Percentiles rank a stretch among this genome's conserved stretches.
Conservation (phyloP, 2,888 invertebrate species). For the Caenorhabditis macrosperma region DNA sequence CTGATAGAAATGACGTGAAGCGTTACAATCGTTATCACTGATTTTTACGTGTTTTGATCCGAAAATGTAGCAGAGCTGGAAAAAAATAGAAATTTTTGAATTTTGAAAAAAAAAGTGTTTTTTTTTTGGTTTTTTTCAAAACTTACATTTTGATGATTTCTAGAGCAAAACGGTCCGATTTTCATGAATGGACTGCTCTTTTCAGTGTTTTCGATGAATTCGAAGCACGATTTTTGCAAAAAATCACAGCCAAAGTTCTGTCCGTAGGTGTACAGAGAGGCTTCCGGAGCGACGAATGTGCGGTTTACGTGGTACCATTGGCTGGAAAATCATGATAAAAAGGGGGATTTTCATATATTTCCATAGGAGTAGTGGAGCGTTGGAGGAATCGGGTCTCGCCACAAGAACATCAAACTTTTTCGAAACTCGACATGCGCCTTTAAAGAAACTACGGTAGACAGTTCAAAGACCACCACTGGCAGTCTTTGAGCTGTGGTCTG, state of each 20-base stretch:
- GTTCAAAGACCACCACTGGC: too few relatives aligned
- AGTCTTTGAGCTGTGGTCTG: too few relatives aligned
- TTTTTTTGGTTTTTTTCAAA: neutral
- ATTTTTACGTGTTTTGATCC: neutral
- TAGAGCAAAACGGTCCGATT: slow-evolving; percentile 37
- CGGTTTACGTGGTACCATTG: slow-evolving; percentile 69
- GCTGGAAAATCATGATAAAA: too few relatives aligned
- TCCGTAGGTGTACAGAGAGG: slow-evolving; percentile 64
- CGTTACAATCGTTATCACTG: neutral
- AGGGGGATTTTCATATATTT: too few relatives aligned
- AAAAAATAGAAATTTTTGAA: too few relatives aligned
- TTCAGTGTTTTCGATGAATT: slow-evolving; percentile 53
- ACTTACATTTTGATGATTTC: slow-evolving; percentile 19
- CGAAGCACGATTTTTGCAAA: slow-evolving; percentile 62
- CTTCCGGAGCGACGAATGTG: slow-evolving; percentile 53
- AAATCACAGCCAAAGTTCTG: slow-evolving; percentile 69
- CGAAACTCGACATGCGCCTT: too few relatives aligned
- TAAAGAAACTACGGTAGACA: too few relatives aligned
- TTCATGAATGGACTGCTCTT: neutral
- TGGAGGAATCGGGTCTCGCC: too few relatives aligned
- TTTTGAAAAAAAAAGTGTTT: neutral
- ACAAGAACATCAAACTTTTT: too few relatives aligned
- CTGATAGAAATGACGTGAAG: neutral
- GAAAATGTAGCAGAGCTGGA: slow-evolving; percentile 22
- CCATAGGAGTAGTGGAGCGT: too few relatives aligned